Evolutionary conservation across 2,113 vertebrate species (phyloP).

Genomic region (Hypomesus transpacificus): DNA sequence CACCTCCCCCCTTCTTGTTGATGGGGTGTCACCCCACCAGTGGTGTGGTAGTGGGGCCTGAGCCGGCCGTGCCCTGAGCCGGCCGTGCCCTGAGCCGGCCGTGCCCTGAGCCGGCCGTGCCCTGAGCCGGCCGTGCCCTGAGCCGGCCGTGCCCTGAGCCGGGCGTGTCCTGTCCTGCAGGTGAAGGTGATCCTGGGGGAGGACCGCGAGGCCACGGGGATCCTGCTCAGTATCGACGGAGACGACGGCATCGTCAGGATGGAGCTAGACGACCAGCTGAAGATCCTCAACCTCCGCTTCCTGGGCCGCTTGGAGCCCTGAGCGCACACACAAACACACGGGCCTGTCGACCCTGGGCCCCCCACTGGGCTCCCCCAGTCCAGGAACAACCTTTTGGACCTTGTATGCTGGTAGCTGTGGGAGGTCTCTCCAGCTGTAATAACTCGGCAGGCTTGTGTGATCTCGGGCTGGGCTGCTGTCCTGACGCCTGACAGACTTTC

Average conservation of each 20-base stretch:
- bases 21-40: too few species aligned
- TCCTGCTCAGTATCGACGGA: constrained; percentile 87
- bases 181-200: constrained; percentile 93
- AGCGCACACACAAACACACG: constrained; percentile 15
- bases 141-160: too few species aligned
- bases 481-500: too few species aligned
- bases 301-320: constrained; percentile 83
- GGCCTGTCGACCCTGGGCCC: too few species aligned
- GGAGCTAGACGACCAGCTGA: constrained; percentile 88
- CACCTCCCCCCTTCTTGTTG: background rate
- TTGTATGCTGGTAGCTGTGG: too few species aligned
- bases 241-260: constrained; percentile 92
- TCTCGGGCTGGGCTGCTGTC: too few species aligned
- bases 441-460: too few species aligned
- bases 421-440: too few species aligned
- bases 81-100: too few species aligned
- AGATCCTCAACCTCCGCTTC: constrained; percentile 92
- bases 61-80: too few species aligned
- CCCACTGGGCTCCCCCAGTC: background rate
- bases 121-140: background rate
- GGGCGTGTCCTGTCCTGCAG: constrained; percentile 52
- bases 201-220: constrained; percentile 87
- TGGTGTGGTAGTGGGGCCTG: too few species aligned
- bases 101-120: too few species aligned
- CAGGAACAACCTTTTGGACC: background rate